These are phyloP conservation scores for Artemisiospiza belli DNA, from an alignment of 2,113 vertebrate genomes.

Conservation along the genomic window DNA sequence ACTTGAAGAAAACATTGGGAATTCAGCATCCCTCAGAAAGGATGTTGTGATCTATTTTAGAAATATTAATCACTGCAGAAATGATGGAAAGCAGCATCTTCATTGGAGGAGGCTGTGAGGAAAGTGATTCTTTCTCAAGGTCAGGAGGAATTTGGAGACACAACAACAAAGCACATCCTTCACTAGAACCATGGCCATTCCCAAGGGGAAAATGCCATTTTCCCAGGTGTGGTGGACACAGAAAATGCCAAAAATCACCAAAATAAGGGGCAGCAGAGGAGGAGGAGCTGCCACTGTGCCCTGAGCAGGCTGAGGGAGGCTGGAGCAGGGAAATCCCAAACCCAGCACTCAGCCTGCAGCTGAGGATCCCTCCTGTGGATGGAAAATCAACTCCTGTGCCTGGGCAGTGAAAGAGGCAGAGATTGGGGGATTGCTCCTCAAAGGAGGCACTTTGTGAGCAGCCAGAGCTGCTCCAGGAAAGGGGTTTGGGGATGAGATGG, in stretches of 20 bases:
- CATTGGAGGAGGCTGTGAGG: not conserved
- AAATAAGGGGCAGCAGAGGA: not conserved
- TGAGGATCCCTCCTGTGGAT: not conserved
- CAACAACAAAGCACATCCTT: rapidly evolving
- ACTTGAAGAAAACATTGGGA: not conserved
- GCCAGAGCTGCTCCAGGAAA: not conserved
- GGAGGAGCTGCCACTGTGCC: not conserved
- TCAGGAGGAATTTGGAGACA: not conserved
- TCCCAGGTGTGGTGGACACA: not conserved
- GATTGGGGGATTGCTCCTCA: not conserved
- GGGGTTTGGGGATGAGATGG: not conserved
- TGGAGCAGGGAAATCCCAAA: rapidly evolving
- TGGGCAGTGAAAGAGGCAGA: not conserved
- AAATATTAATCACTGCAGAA: not conserved
- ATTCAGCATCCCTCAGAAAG: not conserved
- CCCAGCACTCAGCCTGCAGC: not conserved
- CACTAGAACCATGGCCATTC: not conserved
- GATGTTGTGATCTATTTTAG: not conserved
- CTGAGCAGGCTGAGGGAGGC: not conserved
- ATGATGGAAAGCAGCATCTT: not conserved
- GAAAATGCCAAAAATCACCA: not conserved
- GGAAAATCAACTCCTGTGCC: not conserved
- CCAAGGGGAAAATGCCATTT: not conserved
- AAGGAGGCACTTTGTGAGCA: not conserved
- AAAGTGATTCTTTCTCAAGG: not conserved